Evolutionary conservation across 2,888 invertebrate species (phyloP).

Genomic region (Acanthacorydalis orientalis): DNA sequence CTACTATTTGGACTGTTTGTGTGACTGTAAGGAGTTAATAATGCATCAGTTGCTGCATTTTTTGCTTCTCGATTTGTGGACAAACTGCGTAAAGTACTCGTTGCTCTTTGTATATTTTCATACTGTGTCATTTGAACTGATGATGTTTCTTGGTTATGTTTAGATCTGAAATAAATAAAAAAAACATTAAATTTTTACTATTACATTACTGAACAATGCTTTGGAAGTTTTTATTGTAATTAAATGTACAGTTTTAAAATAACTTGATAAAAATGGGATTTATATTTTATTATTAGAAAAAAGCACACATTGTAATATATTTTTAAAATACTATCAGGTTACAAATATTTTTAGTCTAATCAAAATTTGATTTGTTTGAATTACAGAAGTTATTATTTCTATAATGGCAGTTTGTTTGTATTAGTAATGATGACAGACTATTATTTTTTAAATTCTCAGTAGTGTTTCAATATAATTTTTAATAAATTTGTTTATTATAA

Average conservation of each 20-base stretch:
- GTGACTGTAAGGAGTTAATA: conserved; percentile 19
- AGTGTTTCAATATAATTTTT: no score
- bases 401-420: no score
- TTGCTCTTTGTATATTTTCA: conserved; percentile 36
- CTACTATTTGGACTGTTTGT: conserved; percentile 24
- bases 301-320: no score
- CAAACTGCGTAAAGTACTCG: conserved; percentile 40
- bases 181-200: no score
- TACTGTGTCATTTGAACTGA: conserved; percentile 46
- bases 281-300: background rate
- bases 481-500: no score
- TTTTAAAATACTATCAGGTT: no score
- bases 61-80: conserved; percentile 27
- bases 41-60: conserved; percentile 16
- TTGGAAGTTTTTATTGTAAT: background rate
- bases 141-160: conserved; percentile 25
- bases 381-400: no score
- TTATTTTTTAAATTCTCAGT: no score
- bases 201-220: conserved; percentile 6
- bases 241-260: no score
- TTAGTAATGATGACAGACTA: no score
- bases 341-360: background rate
- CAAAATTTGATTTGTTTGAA: background rate
- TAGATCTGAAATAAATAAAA: conserved; percentile 18
- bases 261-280: background rate